Base-by-base conservation (phyloP, 2,113 vertebrate species). In the Melanostigma gelatinosum region DNA sequence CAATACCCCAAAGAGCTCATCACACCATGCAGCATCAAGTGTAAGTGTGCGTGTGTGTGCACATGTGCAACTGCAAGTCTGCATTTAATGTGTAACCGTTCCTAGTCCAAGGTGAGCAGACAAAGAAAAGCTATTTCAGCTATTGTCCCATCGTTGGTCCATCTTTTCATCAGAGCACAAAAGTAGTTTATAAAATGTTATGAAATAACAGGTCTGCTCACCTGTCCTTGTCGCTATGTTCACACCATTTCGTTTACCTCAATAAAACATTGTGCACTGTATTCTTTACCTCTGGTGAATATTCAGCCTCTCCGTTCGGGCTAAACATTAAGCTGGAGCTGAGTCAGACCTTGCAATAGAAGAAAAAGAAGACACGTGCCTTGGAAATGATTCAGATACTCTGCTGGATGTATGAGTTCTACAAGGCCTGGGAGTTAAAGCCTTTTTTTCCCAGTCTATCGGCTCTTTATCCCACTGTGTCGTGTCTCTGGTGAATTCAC, bases 401-500 rank as follows among this genome's bases (percentile, higher is more conserved):
- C 71, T 61, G 58, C 77, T 44, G 70, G 72, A 79, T 72, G 77
- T 85, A 86, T 65, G 80, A 86, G 82, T 55, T 76, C 79, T 32
- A 50, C 63, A 22, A 81, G 79, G 64, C 63, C 76, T 86, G 82
- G 65, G 80, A 92, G 81, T 79, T 4, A 82, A 91, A 89, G 84
- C 68, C 75, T 85, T 88, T 74, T 87, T 74, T 87, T 93, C 85
- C 85, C 86, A 74, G 75, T 85, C 82, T 79, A 85, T 79, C 40
- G 50, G 80, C 90, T 89, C 89, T 87, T 90, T 91, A 74, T 90
- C 89, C 91, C 91, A 91, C 87, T 93, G 92, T 92, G 93, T 88
- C 90, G 83, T 89, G 83, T 90, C 92, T 91, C 93, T 81, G 54
- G 89, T 91, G 93, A 88, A 89, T 94, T 94, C 93, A 95, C 93